Conservation (phyloP, 1,140 invertebrate species). For the Drosophila guanche region DNA sequence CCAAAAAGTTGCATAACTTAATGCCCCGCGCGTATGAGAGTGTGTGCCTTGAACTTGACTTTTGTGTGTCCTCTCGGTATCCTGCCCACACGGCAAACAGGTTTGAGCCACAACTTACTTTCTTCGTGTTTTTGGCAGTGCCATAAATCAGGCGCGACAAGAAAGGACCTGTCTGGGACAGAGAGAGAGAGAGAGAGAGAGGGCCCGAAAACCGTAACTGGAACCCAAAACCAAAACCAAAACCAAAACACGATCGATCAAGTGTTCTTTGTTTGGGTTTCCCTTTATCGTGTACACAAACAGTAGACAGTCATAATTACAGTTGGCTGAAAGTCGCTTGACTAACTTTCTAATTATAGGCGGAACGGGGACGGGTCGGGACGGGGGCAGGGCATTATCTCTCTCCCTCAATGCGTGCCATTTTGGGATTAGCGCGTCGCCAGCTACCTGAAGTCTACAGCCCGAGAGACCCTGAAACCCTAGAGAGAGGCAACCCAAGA, state of each 20-base stretch:
- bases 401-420: conserved; percentile 54
- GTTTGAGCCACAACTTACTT: conserved; percentile 26
- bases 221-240: conserved; percentile 41
- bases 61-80: conserved; percentile 7
- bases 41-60: conserved; percentile 40
- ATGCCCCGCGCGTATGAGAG: neutral
- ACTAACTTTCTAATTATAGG: conserved; percentile 67
- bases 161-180: conserved; percentile 17
- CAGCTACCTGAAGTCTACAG: conserved; percentile 29
- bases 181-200: no score
- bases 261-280: conserved; percentile 43
- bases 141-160: conserved; percentile 38
- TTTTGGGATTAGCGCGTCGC: conserved; percentile 58
- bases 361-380: conserved; percentile 1
- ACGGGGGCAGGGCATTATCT: conserved; percentile 16
- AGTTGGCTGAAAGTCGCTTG: conserved; percentile 45
- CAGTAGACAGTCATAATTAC: conserved; percentile 50
- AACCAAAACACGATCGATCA: conserved; percentile 23
- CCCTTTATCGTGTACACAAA: conserved; percentile 14
- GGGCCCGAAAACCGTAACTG: conserved; percentile 11
- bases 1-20: conserved; percentile 34
- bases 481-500: conserved; percentile 25
- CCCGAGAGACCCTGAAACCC: conserved; percentile 6
- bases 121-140: conserved; percentile 20
- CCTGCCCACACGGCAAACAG: conserved; percentile 28